A percentile compares a stretch with the other conserved stretches of the same genome.
Evolutionary conservation across 2,888 invertebrate species (phyloP).

Genomic region (Drosophila phalerata): DNA sequence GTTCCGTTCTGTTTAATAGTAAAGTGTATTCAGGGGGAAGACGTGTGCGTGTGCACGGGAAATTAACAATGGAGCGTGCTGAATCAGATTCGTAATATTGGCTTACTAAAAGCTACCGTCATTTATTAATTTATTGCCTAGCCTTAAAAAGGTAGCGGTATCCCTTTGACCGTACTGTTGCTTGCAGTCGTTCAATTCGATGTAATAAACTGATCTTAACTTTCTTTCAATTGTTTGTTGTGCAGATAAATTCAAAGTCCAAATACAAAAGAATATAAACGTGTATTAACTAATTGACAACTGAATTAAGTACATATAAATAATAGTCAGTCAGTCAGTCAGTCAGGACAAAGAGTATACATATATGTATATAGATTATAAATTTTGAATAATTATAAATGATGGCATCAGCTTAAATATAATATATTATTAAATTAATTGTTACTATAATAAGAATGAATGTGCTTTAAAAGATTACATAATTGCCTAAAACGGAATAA

Average conservation of each 20-base stretch:
- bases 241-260: neutral
- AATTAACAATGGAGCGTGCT: constrained; percentile 77
- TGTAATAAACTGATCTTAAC: neutral
- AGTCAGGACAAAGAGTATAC: too few relatives aligned
- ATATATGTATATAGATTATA: too few relatives aligned
- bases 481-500: too few relatives aligned
- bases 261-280: neutral
- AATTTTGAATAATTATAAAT: too few relatives aligned
- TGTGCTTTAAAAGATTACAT: too few relatives aligned
- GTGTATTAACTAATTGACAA: too few relatives aligned
- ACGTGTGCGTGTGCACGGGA: constrained; percentile 75
- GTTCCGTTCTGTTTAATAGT: constrained; percentile 6
- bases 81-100: constrained; percentile 74
- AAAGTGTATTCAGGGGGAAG: constrained; percentile 24
- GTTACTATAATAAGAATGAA: too few relatives aligned
- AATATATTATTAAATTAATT: too few relatives aligned
- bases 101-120: constrained; percentile 57
- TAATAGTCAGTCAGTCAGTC: too few relatives aligned
- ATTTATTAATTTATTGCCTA: constrained; percentile 62
- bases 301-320: too few relatives aligned
- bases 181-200: neutral
- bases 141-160: constrained; percentile 14
- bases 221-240: neutral
- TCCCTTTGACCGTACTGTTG: neutral
- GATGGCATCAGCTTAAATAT: too few relatives aligned